Conservation (phyloP, 2,888 invertebrate species). For the Laothoe populi region DNA sequence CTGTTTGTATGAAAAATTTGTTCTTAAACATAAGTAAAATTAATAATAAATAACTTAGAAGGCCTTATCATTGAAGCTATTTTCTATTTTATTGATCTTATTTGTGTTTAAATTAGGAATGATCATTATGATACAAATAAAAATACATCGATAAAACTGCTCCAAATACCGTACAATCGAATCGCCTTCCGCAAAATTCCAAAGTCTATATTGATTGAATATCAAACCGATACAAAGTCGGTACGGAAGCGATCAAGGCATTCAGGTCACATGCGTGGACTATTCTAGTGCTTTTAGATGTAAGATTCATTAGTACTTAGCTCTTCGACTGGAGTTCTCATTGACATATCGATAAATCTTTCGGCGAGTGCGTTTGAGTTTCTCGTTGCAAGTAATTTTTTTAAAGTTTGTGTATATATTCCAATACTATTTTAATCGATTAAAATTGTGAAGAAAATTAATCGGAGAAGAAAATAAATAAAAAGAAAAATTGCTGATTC, state of each 20-base stretch:
- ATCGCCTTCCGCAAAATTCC: conserved; percentile 6
- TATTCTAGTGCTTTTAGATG: conserved; percentile 10
- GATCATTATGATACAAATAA: no score
- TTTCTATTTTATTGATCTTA: no score
- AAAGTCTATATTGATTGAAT: conserved; percentile 6
- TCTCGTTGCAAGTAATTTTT: neutral
- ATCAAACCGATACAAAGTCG: neutral
- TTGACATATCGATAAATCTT: conserved; percentile 17
- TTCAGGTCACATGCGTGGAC: conserved; percentile 3
- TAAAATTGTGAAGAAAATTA: no score
- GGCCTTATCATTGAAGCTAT: no score
- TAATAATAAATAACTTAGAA: no score
- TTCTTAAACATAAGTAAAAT: no score
- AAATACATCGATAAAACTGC: neutral
- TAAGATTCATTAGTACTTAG: neutral
- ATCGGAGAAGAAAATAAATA: no score
- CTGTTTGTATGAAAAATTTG: no score
- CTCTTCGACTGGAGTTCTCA: neutral
- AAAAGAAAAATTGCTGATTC: no score
- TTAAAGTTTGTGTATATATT: neutral
- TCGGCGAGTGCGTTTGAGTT: neutral
- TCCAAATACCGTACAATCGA: neutral
- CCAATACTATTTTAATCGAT: neutral
- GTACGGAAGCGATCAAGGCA: conserved; percentile 1
- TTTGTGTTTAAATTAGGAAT: no score